Percentiles rank a stretch among this genome's conserved stretches.
Evolutionary conservation across 2,888 invertebrate genomes (phyloP).

Genomic region (Euplexia lucipara): DNA sequence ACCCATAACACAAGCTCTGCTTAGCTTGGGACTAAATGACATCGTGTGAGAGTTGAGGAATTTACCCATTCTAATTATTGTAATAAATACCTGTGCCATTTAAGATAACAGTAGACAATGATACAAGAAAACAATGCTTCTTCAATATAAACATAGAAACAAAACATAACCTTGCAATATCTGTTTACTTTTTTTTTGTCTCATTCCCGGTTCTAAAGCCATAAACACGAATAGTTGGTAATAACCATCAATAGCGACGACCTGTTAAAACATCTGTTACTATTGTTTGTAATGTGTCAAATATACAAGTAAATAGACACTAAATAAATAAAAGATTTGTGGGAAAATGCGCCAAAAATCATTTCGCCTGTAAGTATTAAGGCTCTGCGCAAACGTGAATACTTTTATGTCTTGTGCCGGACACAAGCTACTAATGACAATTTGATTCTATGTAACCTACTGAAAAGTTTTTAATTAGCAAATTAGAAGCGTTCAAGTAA

Average conservation of each 20-base stretch:
- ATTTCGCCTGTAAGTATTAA: no score
- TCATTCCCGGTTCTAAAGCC: neutral
- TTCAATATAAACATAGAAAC: neutral
- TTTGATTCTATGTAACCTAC: no score
- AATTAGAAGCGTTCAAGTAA: no score
- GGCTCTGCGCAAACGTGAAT: no score
- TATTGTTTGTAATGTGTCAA: conserved; percentile 25
- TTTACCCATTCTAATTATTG: no score
- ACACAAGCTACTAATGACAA: no score
- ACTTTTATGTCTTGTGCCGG: no score
- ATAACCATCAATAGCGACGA: conserved; percentile 17
- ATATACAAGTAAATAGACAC: conserved; percentile 17
- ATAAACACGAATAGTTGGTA: conserved; percentile 20
- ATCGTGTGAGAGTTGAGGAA: no score
- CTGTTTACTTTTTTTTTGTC: neutral
- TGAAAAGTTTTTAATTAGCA: no score
- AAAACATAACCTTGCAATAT: conserved; percentile 14
- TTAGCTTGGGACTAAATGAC: no score
- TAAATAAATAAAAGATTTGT: neutral
- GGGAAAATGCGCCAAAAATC: conserved; percentile 22
- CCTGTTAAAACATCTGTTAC: conserved; percentile 46
- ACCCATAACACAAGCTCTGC: no score
- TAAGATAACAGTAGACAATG: neutral
- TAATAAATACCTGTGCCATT: neutral
- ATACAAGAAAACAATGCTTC: conserved; percentile 10